Percentiles rank a stretch among this genome's conserved stretches.
phyloP scores from a whole-genome alignment of 2,797 vertebrate species.

The Novumbra hubbsi region DNA sequence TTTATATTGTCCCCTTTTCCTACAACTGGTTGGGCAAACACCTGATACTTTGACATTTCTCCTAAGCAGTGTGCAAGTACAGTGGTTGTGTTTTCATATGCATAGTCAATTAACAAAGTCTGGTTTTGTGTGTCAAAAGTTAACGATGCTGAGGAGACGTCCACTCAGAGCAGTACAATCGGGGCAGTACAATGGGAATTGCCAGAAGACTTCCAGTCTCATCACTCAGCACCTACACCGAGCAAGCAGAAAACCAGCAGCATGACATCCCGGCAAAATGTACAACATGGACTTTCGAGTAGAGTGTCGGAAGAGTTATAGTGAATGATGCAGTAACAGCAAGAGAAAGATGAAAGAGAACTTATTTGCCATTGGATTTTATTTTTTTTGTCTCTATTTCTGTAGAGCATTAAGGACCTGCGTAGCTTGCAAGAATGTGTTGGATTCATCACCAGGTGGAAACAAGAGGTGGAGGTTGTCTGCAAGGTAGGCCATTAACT shows the following conservation, averaged over 20 bases:
- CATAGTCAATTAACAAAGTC: not conserved
- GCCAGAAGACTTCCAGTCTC: slow-evolving; percentile 26
- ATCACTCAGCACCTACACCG: slow-evolving; percentile 27
- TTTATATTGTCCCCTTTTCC: too few species aligned
- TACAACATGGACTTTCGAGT: slow-evolving; percentile 11
- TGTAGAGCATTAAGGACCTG: slow-evolving; percentile 37
- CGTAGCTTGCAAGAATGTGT: slow-evolving; percentile 46
- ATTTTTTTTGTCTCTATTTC: slow-evolving; percentile 1
- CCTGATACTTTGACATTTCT: too few species aligned
- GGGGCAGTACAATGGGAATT: slow-evolving; percentile 43
- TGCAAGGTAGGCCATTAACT: slow-evolving; percentile 20
- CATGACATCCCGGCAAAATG: slow-evolving; percentile 25
- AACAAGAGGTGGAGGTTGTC: slow-evolving; percentile 36
- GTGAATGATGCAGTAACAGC: not conserved
- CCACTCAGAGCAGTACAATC: slow-evolving; percentile 25
- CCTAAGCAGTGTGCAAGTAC: too few species aligned
- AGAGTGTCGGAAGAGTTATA: not conserved
- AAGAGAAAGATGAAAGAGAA: not conserved
- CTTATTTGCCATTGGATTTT: not conserved
- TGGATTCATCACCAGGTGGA: slow-evolving; percentile 46
- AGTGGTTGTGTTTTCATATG: not conserved
- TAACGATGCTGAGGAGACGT: slow-evolving; percentile 7
- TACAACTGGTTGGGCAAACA: too few species aligned
- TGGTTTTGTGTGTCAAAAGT: slow-evolving; percentile 25
- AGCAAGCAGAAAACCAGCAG: slow-evolving; percentile 12